Evolutionary conservation across 2,888 invertebrate species (phyloP).

Genomic region (Hypolimnas misippus): DNA sequence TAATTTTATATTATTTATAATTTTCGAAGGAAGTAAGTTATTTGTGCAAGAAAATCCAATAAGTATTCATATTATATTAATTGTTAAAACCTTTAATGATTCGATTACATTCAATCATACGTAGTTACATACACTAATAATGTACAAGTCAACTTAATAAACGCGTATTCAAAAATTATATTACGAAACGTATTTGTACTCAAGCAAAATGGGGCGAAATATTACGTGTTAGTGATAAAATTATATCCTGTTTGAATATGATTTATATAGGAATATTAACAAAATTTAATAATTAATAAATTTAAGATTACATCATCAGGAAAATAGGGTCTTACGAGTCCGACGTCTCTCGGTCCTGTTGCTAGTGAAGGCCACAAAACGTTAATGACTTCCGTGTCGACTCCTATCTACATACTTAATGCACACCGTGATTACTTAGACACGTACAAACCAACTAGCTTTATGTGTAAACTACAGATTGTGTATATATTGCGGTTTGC

Average conservation of each 20-base stretch:
- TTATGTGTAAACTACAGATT: no score
- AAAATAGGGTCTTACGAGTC: constrained; percentile 24
- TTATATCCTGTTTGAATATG: background rate
- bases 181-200: no score
- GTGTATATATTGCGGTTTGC: no score
- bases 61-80: no score
- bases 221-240: background rate
- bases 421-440: constrained; percentile 42
- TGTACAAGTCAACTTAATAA: no score
- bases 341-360: constrained; percentile 53
- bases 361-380: constrained; percentile 64
- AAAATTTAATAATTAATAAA: background rate
- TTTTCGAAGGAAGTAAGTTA: no score
- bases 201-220: background rate
- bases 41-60: no score
- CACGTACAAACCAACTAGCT: constrained; percentile 20
- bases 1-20: no score
- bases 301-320: constrained; percentile 42
- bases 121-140: no score
- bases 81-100: no score
- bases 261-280: background rate
- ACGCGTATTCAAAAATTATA: background rate
- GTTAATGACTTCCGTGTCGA: constrained; percentile 44
- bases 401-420: constrained; percentile 47
- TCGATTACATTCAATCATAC: no score